Percentiles rank a stretch among this genome's conserved stretches.
Conservation (phyloP, 2,113 vertebrate genomes). For the Hypocryptadius cinnamomeus region DNA sequence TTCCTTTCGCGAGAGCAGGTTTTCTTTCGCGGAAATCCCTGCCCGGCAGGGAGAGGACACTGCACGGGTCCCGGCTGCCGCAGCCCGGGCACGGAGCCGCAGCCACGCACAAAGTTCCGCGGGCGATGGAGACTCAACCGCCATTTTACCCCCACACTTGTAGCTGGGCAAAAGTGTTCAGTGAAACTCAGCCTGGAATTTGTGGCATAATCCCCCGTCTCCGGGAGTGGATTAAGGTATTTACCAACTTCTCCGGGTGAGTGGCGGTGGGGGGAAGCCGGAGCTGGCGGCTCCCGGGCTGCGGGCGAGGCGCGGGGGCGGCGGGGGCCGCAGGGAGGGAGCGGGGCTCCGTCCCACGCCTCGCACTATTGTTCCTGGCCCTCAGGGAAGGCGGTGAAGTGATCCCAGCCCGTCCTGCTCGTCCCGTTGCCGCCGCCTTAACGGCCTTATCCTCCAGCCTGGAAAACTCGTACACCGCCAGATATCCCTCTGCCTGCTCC, state of each 20-base stretch:
- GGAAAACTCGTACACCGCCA: slow-evolving; percentile 2
- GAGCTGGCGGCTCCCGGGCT: not conserved
- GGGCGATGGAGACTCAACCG: slow-evolving; percentile 31
- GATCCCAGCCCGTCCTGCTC: not conserved
- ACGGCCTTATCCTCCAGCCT: not conserved
- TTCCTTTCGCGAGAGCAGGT: not conserved
- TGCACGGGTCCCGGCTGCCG: not conserved
- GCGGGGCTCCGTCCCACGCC: not conserved
- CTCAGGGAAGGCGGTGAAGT: not conserved
- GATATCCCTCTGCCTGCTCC: slow-evolving; percentile 46
- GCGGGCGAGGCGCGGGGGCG: not conserved
- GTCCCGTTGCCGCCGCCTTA: not conserved
- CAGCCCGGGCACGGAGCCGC: not conserved
- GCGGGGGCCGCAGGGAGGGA: not conserved
- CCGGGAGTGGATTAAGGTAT: slow-evolving; percentile 57
- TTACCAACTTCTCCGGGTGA: slow-evolving; percentile 35
- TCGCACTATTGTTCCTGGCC: slow-evolving; percentile 48
- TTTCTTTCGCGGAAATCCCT: not conserved
- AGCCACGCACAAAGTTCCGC: not conserved
- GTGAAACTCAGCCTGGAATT: slow-evolving; percentile 21
- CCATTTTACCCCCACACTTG: slow-evolving; percentile 71
- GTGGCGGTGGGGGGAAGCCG: not conserved
- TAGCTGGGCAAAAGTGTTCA: slow-evolving; percentile 39
- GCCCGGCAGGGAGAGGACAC: not conserved
- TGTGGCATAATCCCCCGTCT: slow-evolving; percentile 25